phyloP scores from a whole-genome alignment of 2,113 vertebrate species.

The cattle (Bos taurus) region ARS-UCD2.0 NC_037347.1:59425001-59425500 shows the following conservation, averaged over 20 bases:
- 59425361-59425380: neutral
- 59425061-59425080: slow-evolving; percentile 92
- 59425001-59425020: slow-evolving; percentile 93
- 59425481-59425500: neutral
- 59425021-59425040: slow-evolving; percentile 93
- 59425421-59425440: neutral
- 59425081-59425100: slow-evolving; percentile 97
- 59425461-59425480: neutral
- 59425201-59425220: neutral
- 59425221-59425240: neutral
- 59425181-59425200: neutral
- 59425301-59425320: neutral
- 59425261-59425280: neutral
- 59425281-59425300: neutral
- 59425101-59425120: slow-evolving; percentile 96
- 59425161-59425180: neutral
- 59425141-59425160: slow-evolving; percentile 93
- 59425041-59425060: slow-evolving; percentile 95
- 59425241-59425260: neutral
- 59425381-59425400: neutral
- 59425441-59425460: neutral
- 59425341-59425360: neutral
- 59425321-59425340: neutral
- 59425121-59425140: slow-evolving; percentile 94
- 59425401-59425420: neutral